These are phyloP conservation scores for Labeo rohita DNA, from an alignment of 2,113 vertebrate genomes.

Conservation along the genomic window DNA sequence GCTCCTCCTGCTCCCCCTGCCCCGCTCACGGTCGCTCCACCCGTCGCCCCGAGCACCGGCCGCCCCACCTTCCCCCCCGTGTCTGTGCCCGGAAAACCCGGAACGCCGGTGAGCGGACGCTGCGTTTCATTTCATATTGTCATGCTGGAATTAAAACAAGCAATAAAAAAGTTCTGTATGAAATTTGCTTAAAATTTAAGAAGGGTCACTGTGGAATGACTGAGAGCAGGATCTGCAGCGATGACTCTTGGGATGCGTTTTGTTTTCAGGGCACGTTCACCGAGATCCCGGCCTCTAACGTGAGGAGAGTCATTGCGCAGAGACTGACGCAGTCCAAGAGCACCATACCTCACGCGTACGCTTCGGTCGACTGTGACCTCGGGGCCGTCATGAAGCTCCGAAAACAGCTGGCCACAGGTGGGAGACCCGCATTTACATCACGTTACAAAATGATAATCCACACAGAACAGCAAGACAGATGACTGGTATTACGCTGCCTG, in stretches of 20 bases:
- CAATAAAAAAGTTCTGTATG: no score
- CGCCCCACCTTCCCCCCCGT: slow-evolving; percentile 74
- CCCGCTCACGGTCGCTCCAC: slow-evolving; percentile 39
- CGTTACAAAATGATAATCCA: no score
- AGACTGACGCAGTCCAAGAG: slow-evolving; percentile 92
- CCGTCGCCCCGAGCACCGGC: slow-evolving; percentile 35
- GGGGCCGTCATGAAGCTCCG: slow-evolving; percentile 85
- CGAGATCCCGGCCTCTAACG: slow-evolving; percentile 88
- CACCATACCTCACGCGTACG: slow-evolving; percentile 92
- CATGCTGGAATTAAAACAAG: neutral
- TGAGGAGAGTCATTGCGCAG: slow-evolving; percentile 92
- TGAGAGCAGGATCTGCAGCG: neutral
- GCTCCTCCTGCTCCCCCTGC: neutral
- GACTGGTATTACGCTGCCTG: neutral
- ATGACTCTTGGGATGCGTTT: neutral
- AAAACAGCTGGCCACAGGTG: slow-evolving; percentile 86
- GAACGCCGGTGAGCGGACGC: slow-evolving; percentile 76
- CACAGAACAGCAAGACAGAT: neutral
- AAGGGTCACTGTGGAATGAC: no score
- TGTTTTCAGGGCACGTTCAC: slow-evolving; percentile 86
- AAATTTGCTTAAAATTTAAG: no score
- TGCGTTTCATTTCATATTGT: neutral
- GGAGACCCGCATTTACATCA: neutral
- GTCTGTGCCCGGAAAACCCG: slow-evolving; percentile 85
- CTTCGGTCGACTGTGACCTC: slow-evolving; percentile 88